Evolutionary conservation across 2,113 vertebrate genomes (phyloP).

Genomic region (Prochilodus magdalenae): DNA sequence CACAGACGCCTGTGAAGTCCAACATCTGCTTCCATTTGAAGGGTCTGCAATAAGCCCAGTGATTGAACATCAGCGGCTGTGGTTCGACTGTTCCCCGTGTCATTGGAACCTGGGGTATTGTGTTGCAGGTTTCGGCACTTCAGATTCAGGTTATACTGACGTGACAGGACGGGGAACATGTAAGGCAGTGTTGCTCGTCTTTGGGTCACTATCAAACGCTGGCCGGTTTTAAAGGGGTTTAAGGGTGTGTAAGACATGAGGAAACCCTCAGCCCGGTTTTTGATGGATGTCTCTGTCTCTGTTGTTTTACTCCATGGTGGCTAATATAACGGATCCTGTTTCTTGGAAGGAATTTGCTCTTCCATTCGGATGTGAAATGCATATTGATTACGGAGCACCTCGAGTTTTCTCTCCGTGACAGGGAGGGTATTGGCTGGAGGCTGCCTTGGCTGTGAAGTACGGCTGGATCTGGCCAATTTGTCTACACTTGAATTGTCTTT

Average conservation of each 20-base stretch:
- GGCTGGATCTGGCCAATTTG: conserved; percentile 43
- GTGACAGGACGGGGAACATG: conserved; percentile 39
- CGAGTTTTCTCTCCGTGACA: conserved; percentile 60
- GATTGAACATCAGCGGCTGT: conserved; percentile 52
- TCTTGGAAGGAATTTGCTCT: conserved; percentile 64
- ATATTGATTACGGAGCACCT: conserved; percentile 64
- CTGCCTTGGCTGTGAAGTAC: conserved; percentile 49
- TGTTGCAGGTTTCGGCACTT: conserved; percentile 37
- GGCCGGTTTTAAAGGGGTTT: conserved; percentile 32
- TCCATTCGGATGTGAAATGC: conserved; percentile 62
- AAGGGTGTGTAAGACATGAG: conserved; percentile 35
- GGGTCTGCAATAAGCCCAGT: conserved; percentile 50
- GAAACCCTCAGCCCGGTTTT: conserved; percentile 45
- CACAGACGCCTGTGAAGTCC: conserved; percentile 52
- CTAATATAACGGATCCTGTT: conserved; percentile 64
- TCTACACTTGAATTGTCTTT: conserved; percentile 58
- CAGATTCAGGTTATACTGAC: conserved; percentile 29
- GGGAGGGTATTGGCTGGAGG: conserved; percentile 58
- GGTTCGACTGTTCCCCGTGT: conserved; percentile 48
- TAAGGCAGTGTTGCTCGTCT: conserved; percentile 46
- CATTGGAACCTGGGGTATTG: conserved; percentile 52
- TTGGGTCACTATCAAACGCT: conserved; percentile 39
- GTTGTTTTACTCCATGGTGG: conserved; percentile 53
- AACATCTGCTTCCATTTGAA: conserved; percentile 68
- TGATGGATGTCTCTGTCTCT: conserved; percentile 57